A percentile compares a stretch with the other conserved stretches of the same genome.
phyloP scores from a whole-genome alignment of 2,888 invertebrate genomes.

The Lymantria monacha region DNA sequence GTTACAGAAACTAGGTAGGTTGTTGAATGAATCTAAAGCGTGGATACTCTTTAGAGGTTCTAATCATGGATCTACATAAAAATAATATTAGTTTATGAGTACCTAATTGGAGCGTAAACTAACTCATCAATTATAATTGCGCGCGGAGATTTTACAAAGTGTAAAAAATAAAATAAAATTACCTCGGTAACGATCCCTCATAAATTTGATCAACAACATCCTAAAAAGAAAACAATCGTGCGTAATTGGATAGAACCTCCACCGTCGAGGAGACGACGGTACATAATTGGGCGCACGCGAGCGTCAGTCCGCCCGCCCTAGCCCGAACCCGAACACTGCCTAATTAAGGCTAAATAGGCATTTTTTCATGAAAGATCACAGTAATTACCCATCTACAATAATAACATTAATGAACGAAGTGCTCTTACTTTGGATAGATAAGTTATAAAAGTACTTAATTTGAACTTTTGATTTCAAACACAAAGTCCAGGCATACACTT shows the following conservation, averaged over 20 bases:
- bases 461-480: too few species aligned
- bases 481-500: too few species aligned
- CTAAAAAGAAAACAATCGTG: constrained; percentile 25
- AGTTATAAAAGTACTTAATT: too few species aligned
- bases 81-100: too few species aligned
- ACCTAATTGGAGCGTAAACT: background rate
- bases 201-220: constrained; percentile 23
- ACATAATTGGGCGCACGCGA: background rate
- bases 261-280: constrained; percentile 10
- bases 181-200: constrained; percentile 20
- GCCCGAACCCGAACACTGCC: background rate
- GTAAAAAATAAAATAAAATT: background rate
- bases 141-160: background rate
- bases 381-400: too few species aligned
- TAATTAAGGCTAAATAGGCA: background rate
- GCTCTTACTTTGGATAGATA: too few species aligned
- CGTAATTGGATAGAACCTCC: constrained; percentile 36
- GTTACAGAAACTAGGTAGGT: too few species aligned
- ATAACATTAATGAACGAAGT: too few species aligned
- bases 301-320: background rate
- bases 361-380: background rate
- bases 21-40: too few species aligned
- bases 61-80: too few species aligned
- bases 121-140: background rate
- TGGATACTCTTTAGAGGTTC: too few species aligned